Evolutionary conservation across 2,888 invertebrate genomes (phyloP), one percentile per base, ranked within the genome.

Genomic region (Bombyx huttoni): DNA sequence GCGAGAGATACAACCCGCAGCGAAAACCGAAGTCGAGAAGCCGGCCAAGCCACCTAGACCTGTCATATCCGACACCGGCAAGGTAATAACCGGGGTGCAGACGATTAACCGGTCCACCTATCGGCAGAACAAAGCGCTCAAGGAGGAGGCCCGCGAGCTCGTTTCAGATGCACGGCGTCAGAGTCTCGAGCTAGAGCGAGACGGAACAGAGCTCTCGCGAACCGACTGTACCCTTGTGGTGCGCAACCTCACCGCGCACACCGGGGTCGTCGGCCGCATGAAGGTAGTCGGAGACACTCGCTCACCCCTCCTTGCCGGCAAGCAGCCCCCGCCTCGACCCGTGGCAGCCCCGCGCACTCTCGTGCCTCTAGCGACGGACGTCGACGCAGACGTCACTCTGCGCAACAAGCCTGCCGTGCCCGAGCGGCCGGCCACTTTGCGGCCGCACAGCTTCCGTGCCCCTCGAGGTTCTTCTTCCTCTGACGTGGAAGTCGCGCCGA

Each of bases 391-490:
- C 49, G 90, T 92, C 48, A 89, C 89, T 67, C 72, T 92, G 58
- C 88, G 92, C 34, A 85, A 90, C 70, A 96, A 96, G 78, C 96
- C 96, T 7, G 93, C 93, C 51, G 91, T 96, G 60, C 96, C 96
- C 50, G 94, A 95, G 75, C 90, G 96, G 53, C 95, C 95, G 50
- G 91, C 93, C 47, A 91, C 92, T 49, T 82, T 94, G 54, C 89
- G 91, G 14, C 90, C 91, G 60, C 91, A 90, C 53, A 89, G 84
- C 71, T 90, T 88, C 71, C 79, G 89, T 55, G 85, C 75, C 52
- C 73, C 80, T 51, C 77, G 86, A 51, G 75, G 73, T 58, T 81
- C 82, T 47, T 62, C 82, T 47, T 62, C 58, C 57, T 65, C 63
- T 35, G 73, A 77, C 51, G 58, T 65, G 7, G 73, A 69, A 34